Evolutionary conservation across 2,888 invertebrate species (phyloP).

Genomic region (Cyaniris semiargus): DNA sequence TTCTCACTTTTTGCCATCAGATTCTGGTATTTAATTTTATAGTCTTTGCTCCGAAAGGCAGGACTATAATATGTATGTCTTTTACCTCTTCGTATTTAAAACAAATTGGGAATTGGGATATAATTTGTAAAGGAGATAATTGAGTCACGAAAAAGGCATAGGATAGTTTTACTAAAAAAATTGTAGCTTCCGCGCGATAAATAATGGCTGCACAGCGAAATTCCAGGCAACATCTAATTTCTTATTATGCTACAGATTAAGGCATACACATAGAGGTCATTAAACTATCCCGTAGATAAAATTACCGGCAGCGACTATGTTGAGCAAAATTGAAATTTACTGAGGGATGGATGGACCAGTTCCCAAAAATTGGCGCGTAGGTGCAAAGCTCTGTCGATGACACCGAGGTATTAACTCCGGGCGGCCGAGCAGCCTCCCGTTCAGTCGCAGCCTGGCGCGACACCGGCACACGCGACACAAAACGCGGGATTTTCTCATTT

Average conservation of each 20-base stretch:
- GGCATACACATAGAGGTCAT: not conserved
- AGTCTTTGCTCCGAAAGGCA: too few species aligned
- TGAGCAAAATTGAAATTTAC: slow-evolving; percentile 1
- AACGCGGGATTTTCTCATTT: slow-evolving; percentile 28
- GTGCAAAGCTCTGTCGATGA: slow-evolving; percentile 59
- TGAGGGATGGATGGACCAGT: slow-evolving; percentile 44
- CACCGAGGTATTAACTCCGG: slow-evolving; percentile 74
- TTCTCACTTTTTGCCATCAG: too few species aligned
- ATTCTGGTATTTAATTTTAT: too few species aligned
- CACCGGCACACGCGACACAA: slow-evolving; percentile 55
- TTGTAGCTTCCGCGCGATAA: too few species aligned
- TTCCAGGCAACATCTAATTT: not conserved
- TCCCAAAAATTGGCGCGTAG: slow-evolving; percentile 57
- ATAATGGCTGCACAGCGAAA: not conserved
- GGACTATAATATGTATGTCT: too few species aligned
- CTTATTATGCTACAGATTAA: not conserved
- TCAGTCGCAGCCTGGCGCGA: slow-evolving; percentile 68
- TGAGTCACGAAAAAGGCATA: too few species aligned
- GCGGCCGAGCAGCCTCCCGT: slow-evolving; percentile 60
- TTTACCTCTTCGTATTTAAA: too few species aligned
- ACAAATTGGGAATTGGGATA: too few species aligned
- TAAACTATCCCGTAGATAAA: slow-evolving; percentile 19
- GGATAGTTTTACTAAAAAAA: too few species aligned
- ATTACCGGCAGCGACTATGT: not conserved
- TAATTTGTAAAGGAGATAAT: too few species aligned